Evolutionary conservation across 1,140 invertebrate species (phyloP).

Genomic region (Drosophila mauritiana): DNA sequence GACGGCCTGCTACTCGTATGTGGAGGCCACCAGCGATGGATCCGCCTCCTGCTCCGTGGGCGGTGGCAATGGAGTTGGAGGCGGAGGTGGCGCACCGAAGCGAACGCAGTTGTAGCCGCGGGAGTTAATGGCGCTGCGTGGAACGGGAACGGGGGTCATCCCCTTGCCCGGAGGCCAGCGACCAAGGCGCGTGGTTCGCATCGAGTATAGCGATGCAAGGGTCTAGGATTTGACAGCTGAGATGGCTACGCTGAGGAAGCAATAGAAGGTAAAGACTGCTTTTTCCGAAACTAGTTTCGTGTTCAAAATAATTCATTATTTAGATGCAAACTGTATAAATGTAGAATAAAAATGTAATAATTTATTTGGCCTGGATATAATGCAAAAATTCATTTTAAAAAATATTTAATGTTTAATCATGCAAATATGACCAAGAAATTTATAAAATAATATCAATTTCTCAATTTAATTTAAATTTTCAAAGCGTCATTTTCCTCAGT

Average conservation of each 20-base stretch:
- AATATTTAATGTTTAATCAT: too few relatives aligned
- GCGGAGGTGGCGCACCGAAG: conserved; percentile 25
- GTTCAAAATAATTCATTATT: not conserved
- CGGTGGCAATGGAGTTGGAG: not conserved
- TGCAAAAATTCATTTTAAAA: too few relatives aligned
- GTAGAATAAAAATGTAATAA: too few relatives aligned
- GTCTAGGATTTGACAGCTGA: conserved; percentile 22
- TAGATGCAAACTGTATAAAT: too few relatives aligned
- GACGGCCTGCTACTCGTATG: conserved; percentile 71
- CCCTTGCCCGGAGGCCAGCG: conserved; percentile 47
- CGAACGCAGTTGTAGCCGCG: conserved; percentile 80
- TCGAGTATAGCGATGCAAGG: conserved; percentile 71
- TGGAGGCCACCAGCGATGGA: conserved; percentile 51
- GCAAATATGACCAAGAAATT: too few relatives aligned
- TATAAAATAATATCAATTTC: too few relatives aligned
- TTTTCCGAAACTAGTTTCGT: not conserved
- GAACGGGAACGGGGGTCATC: conserved; percentile 36
- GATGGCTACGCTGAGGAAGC: conserved; percentile 3
- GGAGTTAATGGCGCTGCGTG: conserved; percentile 71
- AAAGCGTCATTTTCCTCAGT: not conserved
- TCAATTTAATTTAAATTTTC: not conserved
- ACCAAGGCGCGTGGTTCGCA: conserved; percentile 67
- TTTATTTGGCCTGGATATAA: too few relatives aligned
- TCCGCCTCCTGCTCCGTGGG: conserved; percentile 7
- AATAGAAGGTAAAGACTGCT: not conserved